Base-by-base conservation (phyloP, 2,797 vertebrate species). In the Lepus townsendii region DNA sequence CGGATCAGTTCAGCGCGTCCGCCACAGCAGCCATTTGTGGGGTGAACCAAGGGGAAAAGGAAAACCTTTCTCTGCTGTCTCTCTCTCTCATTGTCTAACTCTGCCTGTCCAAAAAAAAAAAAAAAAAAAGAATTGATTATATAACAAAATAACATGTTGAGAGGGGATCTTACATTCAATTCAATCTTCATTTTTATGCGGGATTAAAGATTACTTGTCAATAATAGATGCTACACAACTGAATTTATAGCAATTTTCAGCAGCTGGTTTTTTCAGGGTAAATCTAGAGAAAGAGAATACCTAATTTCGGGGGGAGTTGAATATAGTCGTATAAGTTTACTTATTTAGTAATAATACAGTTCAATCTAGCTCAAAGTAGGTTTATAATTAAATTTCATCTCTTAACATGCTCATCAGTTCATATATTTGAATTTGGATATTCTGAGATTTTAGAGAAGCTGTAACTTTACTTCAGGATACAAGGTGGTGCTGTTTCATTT, bases 401-500 rank as follows among this genome's bases (percentile, higher is more conserved):
- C 3, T 68, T 69, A 93, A 95, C 32, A 7, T 5, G 52, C 27
- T 38, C n/a, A 83, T 38, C 50, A 90, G 63, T 66, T 27, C 6
- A 60, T 65, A 5, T 4, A 57, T 91, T 84, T 13, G 26, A 35
- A 84, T 38, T 1, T 50, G 26, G 83, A 77, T 62, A 9, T 50
- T 95, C 38, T 72, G 91, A 96, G 75, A 83, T 80, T 95, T 78
- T 73, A 79, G 72, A 96, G 80, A 82, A 89, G 75, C 32, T 98
- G 98, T 98, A 98, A 90, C 82, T 97, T 97, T 97, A 93, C 79
- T 97, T 98, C 83, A 97, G 93, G 95, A 98, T 98, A 97, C 98
- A 98, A 98, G 98, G 97, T 98, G 98, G 98, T 98, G 98, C 97
- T 98, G 96, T 98, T 98, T 98, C 97, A 96, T 98, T 97, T 97